Percentiles rank a stretch among this genome's conserved stretches.
Conservation (phyloP, 2,797 vertebrate species). For the Coccyzus lansbergi region DNA sequence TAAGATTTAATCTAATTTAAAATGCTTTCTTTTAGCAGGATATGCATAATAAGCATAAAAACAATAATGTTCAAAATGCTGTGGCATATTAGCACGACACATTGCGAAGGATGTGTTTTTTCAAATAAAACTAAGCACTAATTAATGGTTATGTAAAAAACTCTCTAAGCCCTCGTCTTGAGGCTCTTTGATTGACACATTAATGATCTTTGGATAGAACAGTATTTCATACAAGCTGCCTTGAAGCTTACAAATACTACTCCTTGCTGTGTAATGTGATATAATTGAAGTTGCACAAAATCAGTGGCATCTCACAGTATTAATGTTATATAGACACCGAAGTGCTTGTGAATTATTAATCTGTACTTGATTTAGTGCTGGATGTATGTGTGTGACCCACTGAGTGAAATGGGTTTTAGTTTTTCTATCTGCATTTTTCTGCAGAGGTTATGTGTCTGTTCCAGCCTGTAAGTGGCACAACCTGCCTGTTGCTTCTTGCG, state of each 20-base stretch:
- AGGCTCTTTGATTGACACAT: not conserved
- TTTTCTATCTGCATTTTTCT: not conserved
- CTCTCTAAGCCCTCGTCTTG: not conserved
- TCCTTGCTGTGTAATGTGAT: not conserved
- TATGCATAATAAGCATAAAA: slow-evolving; percentile 70
- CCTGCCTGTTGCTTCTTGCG: not conserved
- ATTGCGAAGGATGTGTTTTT: slow-evolving; percentile 1
- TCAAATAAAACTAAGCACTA: slow-evolving; percentile 44
- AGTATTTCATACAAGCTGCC: not conserved
- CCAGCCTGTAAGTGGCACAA: not conserved
- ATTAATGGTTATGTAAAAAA: slow-evolving; percentile 52
- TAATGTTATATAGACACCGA: not conserved
- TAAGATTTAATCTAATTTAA: slow-evolving; percentile 80
- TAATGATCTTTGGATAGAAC: not conserved
- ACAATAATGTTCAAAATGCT: slow-evolving; percentile 42
- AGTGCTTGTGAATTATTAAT: not conserved
- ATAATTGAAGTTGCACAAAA: not conserved
- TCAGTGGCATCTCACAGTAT: not conserved
- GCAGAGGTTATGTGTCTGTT: not conserved
- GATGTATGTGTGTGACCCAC: not conserved
- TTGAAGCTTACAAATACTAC: not conserved
- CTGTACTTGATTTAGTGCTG: not conserved
- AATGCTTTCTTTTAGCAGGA: slow-evolving; percentile 65
- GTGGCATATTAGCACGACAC: slow-evolving; percentile 36
- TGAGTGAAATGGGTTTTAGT: not conserved